These are phyloP conservation scores for Tenthredo distinguenda DNA, from an alignment of 2,888 invertebrate genomes.

Conservation along the genomic window DNA sequence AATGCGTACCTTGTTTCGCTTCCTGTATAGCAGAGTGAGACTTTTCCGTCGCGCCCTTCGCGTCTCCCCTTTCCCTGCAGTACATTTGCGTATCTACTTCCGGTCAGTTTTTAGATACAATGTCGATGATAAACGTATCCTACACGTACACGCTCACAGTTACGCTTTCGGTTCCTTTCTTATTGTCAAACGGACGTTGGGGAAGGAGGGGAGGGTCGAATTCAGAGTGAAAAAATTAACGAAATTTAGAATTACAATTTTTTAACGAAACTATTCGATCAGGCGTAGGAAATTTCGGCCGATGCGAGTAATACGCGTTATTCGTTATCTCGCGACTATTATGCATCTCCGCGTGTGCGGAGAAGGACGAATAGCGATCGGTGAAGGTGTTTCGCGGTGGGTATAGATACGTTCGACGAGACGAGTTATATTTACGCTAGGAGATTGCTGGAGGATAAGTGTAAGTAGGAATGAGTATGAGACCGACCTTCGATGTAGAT, in stretches of 20 bases:
- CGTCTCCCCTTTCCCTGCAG: too few species aligned
- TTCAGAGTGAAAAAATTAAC: too few species aligned
- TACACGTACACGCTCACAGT: not conserved
- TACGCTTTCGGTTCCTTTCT: not conserved
- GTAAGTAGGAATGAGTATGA: not conserved
- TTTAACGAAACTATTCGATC: not conserved
- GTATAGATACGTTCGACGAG: not conserved
- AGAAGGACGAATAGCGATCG: not conserved
- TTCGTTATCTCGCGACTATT: too few species aligned
- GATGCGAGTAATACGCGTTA: too few species aligned
- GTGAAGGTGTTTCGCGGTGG: not conserved
- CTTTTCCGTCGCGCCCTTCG: not conserved
- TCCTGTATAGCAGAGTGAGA: not conserved
- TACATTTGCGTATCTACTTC: slow-evolving; percentile 38
- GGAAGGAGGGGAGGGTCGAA: too few species aligned
- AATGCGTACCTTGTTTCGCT: not conserved
- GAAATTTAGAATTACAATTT: not conserved
- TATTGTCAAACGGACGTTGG: not conserved
- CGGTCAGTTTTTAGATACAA: slow-evolving; percentile 47
- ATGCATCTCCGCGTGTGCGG: not conserved
- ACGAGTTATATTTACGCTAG: not conserved
- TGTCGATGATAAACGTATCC: slow-evolving; percentile 14
- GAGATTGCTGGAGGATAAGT: not conserved
- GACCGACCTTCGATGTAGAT: not conserved
- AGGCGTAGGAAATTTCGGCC: not conserved